phyloP scores from a whole-genome alignment of 2,113 vertebrate species.

The Ginglymostoma cirratum region DNA sequence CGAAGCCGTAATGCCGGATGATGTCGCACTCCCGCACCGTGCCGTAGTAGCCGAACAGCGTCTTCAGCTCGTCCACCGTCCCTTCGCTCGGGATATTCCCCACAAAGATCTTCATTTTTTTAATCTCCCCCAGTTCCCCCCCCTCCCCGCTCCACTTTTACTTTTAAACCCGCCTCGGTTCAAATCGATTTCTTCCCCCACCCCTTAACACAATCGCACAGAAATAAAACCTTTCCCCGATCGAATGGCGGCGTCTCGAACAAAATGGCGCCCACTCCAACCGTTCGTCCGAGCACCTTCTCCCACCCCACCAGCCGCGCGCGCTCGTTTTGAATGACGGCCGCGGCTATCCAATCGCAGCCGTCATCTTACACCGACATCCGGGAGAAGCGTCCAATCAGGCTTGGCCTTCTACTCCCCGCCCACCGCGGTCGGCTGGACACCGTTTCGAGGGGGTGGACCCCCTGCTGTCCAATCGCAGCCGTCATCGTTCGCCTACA shows the following conservation, averaged over 20 bases:
- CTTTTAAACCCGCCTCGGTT: background rate
- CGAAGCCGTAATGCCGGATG: slow-evolving; percentile 49
- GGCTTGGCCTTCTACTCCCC: too few relatives aligned
- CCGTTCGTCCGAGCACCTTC: background rate
- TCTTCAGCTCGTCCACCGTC: slow-evolving; percentile 79
- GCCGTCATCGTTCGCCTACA: too few relatives aligned
- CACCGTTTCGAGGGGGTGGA: too few relatives aligned
- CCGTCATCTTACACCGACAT: too few relatives aligned
- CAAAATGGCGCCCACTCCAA: slow-evolving; percentile 7
- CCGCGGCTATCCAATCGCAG: background rate
- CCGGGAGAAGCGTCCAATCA: too few relatives aligned
- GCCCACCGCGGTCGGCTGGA: too few relatives aligned
- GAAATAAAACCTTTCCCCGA: too few relatives aligned
- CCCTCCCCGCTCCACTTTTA: background rate
- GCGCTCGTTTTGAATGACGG: background rate
- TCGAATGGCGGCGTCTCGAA: background rate
- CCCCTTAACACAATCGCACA: too few relatives aligned
- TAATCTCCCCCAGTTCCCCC: too few relatives aligned
- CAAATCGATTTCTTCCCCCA: too few relatives aligned
- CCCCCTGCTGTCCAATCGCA: too few relatives aligned
- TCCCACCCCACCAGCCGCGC: too few relatives aligned
- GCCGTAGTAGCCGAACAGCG: slow-evolving; percentile 89
- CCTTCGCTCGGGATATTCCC: slow-evolving; percentile 87
- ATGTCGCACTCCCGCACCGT: slow-evolving; percentile 89
- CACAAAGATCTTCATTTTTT: slow-evolving; percentile 78